Percentiles rank a stretch among this genome's conserved stretches.
Conservation (phyloP, 1,140 invertebrate species). For the Elymnias hypermnestra region DNA sequence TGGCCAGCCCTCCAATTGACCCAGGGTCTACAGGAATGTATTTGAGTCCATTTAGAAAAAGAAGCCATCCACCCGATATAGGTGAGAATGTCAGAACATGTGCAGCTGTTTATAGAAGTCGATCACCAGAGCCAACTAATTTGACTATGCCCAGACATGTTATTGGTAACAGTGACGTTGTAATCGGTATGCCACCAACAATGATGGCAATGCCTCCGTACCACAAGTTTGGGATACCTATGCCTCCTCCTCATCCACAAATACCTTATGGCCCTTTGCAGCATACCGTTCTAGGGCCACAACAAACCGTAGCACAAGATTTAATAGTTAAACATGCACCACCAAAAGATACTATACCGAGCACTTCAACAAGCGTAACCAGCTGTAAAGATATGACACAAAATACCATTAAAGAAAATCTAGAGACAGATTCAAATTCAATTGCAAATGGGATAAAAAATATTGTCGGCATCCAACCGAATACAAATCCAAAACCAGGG, state of each 20-base stretch:
- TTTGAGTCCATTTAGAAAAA: slow-evolving; percentile 72
- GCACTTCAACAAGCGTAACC: slow-evolving; percentile 55
- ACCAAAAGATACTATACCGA: slow-evolving; percentile 64
- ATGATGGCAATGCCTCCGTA: slow-evolving; percentile 60
- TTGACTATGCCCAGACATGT: slow-evolving; percentile 63
- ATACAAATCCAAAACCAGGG: slow-evolving; percentile 67
- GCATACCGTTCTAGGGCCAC: slow-evolving; percentile 58
- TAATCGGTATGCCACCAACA: slow-evolving; percentile 55
- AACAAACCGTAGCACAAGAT: slow-evolving; percentile 71
- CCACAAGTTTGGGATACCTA: slow-evolving; percentile 68
- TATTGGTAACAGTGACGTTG: slow-evolving; percentile 45
- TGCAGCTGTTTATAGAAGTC: slow-evolving; percentile 56
- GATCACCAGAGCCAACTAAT: slow-evolving; percentile 73
- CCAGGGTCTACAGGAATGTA: slow-evolving; percentile 75
- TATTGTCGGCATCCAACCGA: slow-evolving; percentile 70
- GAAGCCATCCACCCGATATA: slow-evolving; percentile 71
- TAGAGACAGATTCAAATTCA: slow-evolving; percentile 45
- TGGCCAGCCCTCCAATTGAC: slow-evolving; percentile 68
- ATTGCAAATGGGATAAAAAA: slow-evolving; percentile 70
- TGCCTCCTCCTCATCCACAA: slow-evolving; percentile 69
- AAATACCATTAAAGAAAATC: slow-evolving; percentile 35
- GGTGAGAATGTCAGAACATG: slow-evolving; percentile 60
- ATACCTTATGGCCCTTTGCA: slow-evolving; percentile 55
- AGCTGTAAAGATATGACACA: slow-evolving; percentile 47
- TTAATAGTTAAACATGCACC: slow-evolving; percentile 70